Conservation (phyloP, 2,113 vertebrate species). For the Brachypodius melanocephalos region DNA sequence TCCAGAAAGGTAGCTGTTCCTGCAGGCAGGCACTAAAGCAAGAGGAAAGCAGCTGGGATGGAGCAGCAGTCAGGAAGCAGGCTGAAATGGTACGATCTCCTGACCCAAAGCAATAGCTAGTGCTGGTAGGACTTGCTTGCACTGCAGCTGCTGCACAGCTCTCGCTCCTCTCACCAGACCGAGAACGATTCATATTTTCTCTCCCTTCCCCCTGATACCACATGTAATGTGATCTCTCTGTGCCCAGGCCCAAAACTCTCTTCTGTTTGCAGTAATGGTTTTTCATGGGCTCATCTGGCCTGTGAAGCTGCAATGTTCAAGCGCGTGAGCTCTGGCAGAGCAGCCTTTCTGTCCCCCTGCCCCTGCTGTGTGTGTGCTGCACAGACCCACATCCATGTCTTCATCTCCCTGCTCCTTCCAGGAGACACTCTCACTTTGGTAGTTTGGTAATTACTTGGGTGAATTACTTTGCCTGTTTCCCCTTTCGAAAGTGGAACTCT, state of each 20-base stretch:
- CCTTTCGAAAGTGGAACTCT: neutral
- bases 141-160: constrained; percentile 2
- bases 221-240: neutral
- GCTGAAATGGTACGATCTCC: neutral
- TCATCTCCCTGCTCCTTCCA: neutral
- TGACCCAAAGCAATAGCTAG: neutral
- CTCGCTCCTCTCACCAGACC: neutral
- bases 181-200: neutral
- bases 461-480: neutral
- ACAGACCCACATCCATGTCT: neutral
- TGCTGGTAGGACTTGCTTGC: neutral
- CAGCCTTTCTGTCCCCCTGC: neutral
- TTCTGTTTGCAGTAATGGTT: neutral
- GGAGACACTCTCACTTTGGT: neutral
- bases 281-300: neutral
- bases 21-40: constrained; percentile 1
- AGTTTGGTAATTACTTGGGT: neutral
- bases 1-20: constrained; percentile 1
- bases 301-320: neutral
- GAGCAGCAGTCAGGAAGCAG: constrained; percentile 3
- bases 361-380: neutral
- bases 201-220: neutral
- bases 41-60: neutral
- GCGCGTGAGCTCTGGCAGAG: neutral
- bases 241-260: neutral